These are phyloP conservation scores for Gymnopithys bicolor DNA, from an alignment of 2,797 vertebrate species.

Conservation along the genomic window DNA sequence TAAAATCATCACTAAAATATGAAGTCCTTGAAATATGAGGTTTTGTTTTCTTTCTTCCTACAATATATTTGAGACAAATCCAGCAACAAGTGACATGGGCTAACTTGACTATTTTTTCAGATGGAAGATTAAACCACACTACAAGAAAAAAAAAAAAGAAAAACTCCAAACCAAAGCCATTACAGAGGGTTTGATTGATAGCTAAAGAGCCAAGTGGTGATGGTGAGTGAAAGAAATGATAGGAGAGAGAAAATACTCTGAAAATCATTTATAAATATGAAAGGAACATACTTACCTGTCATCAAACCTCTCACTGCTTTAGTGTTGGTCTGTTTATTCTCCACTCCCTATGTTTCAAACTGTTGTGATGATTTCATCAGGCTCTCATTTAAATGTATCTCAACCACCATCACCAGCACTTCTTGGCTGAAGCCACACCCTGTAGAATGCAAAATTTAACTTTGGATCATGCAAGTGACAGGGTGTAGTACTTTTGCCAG, in stretches of 20 bases:
- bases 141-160: background rate
- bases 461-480: fast-evolving
- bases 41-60: background rate
- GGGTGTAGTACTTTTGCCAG: background rate
- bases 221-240: background rate
- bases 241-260: background rate
- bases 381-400: background rate
- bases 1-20: slow-evolving; percentile 23
- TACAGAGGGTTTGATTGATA: background rate
- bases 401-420: background rate
- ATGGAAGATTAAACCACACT: background rate
- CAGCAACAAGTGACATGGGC: background rate
- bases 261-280: background rate
- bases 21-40: background rate
- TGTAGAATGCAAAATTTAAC: fast-evolving
- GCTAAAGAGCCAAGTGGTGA: background rate
- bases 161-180: background rate
- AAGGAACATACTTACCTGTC: background rate
- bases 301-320: background rate
- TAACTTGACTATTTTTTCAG: background rate
- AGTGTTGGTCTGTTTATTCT: background rate
- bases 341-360: background rate
- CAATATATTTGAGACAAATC: background rate
- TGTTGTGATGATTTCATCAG: background rate
- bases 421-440: background rate